phyloP scores from a whole-genome alignment of 2,888 invertebrate species.

The Minunthozetes semirufus region DNA sequence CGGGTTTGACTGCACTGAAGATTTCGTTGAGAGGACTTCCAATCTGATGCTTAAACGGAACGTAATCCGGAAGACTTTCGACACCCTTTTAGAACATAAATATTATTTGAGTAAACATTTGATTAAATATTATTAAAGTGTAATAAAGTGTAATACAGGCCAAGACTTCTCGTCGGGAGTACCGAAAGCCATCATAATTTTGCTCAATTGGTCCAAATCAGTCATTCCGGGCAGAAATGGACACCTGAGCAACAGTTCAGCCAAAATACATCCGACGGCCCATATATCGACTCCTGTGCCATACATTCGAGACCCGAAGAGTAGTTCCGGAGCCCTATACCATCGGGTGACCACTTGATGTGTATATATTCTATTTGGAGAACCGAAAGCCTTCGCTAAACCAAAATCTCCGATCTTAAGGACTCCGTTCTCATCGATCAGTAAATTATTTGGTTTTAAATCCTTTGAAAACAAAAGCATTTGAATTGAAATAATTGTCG shows the following conservation, averaged over 20 bases:
- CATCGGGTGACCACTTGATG: conserved; percentile 88
- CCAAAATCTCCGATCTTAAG: conserved; percentile 99
- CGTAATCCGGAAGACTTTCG: conserved; percentile 68
- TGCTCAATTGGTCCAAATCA: conserved; percentile 90
- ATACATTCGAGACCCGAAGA: conserved; percentile 92
- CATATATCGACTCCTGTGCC: conserved; percentile 97
- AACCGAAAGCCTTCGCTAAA: conserved; percentile 92
- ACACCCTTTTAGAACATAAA: conserved; percentile 43
- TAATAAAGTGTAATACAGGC: conserved; percentile 58
- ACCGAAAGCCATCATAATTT: conserved; percentile 90
- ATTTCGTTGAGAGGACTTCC: conserved; percentile 79
- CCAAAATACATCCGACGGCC: conserved; percentile 97
- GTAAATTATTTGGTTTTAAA: conserved; percentile 96
- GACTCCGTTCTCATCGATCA: conserved; percentile 83
- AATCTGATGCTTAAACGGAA: conserved; percentile 79
- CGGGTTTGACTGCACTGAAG: conserved; percentile 90
- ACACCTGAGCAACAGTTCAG: conserved; percentile 76
- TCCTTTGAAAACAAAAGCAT: conserved; percentile 54
- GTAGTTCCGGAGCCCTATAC: conserved; percentile 76
- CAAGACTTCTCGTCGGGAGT: conserved; percentile 86
- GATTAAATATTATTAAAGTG: not conserved
- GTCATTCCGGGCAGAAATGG: conserved; percentile 95
- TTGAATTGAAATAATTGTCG: conserved; percentile 26
- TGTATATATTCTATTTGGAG: conserved; percentile 89
- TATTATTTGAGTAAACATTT: conserved; percentile 11